Evolutionary conservation across 2,888 invertebrate genomes (phyloP).

Genomic region (Ophioninae sp.): DNA sequence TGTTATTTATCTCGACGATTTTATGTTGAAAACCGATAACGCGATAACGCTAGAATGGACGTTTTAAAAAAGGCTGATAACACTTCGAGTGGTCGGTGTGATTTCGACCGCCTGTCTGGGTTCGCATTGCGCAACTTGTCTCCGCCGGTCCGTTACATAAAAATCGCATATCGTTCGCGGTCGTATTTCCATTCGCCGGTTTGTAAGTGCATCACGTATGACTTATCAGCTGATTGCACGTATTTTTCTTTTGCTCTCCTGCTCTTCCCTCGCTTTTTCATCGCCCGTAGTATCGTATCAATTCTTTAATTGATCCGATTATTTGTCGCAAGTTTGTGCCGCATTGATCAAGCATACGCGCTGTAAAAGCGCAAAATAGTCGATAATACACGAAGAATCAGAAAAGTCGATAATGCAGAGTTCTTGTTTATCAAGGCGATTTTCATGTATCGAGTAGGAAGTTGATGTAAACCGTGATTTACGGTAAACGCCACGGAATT

Average conservation of each 20-base stretch:
- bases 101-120: constrained; percentile 13
- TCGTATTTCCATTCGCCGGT: constrained; percentile 12
- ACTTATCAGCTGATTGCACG: neutral
- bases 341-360: neutral
- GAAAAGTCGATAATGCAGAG: neutral
- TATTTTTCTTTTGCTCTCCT: neutral
- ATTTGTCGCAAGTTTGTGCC: neutral
- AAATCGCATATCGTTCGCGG: constrained; percentile 32
- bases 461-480: neutral
- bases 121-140: constrained; percentile 59
- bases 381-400: neutral
- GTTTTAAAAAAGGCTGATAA: constrained; percentile 8
- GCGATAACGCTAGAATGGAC: constrained; percentile 9
- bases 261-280: constrained; percentile 8
- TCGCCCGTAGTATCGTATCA: neutral
- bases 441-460: neutral
- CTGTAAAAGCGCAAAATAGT: neutral
- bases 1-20: constrained; percentile 21
- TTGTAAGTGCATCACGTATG: neutral
- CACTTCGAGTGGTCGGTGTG: constrained; percentile 29
- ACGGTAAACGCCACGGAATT: no score
- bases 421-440: neutral
- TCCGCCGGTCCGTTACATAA: constrained; percentile 54
- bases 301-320: constrained; percentile 24
- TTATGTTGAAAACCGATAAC: constrained; percentile 3